Evolutionary conservation across 53 echinoderm and acorn worm species (phyloP).

Genomic region (Henricia sp.): DNA sequence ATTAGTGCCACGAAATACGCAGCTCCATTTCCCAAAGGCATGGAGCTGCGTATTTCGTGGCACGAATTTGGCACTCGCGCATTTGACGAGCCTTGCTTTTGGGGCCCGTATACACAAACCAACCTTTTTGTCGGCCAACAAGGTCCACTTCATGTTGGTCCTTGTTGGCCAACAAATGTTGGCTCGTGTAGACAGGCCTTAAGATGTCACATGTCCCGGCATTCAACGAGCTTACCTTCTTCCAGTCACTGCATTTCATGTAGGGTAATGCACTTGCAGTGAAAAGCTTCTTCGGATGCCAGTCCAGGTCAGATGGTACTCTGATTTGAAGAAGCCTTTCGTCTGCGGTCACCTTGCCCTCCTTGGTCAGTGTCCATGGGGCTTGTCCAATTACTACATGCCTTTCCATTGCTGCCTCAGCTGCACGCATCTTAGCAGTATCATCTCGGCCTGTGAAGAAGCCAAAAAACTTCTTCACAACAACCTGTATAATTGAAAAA

Average conservation of each 20-base stretch:
- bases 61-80: too few species aligned
- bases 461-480: constrained; percentile 44
- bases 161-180: too few species aligned
- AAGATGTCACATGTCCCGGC: too few species aligned
- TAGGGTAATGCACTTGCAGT: constrained; percentile 4
- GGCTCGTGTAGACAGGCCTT: too few species aligned
- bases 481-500: constrained; percentile 20
- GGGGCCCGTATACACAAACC: too few species aligned
- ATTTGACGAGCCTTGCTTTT: too few species aligned
- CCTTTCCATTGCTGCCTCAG: constrained; percentile 21
- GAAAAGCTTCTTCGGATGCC: constrained; percentile 35
- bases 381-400: background rate
- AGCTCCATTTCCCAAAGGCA: too few species aligned
- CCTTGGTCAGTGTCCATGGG: constrained; percentile 18
- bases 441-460: constrained; percentile 23
- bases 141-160: too few species aligned
- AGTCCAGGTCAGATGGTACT: constrained; percentile 30
- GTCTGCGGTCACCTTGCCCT: constrained; percentile 2
- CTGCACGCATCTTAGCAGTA: background rate
- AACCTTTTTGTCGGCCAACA: too few species aligned
- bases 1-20: too few species aligned
- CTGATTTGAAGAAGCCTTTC: constrained; percentile 13
- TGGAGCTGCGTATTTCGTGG: too few species aligned
- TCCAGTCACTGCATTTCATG: constrained; percentile 28
- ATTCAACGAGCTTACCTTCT: background rate